A percentile compares a stretch with the other conserved stretches of the same genome.
Evolutionary conservation across 2,113 vertebrate species (phyloP).

Genomic region (Hippocampus zosterae): DNA sequence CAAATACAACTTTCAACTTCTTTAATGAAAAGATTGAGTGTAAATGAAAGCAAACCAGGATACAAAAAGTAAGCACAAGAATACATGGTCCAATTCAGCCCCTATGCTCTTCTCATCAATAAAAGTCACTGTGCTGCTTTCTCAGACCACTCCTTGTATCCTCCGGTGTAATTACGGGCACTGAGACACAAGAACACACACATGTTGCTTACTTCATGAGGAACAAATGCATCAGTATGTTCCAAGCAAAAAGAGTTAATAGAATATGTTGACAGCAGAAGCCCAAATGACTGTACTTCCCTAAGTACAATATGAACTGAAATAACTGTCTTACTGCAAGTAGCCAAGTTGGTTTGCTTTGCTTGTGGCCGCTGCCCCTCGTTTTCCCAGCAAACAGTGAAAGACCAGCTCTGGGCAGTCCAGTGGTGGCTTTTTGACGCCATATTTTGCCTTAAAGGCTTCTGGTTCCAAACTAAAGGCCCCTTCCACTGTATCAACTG

Average conservation of each 20-base stretch:
- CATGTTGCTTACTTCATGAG: background rate
- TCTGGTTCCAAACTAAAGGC: constrained; percentile 68
- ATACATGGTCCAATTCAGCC: background rate
- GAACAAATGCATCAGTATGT: background rate
- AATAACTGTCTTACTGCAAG: constrained; percentile 54
- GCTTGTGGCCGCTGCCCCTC: constrained; percentile 66
- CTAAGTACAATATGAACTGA: background rate
- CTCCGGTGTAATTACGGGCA: constrained; percentile 74
- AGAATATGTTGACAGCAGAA: background rate
- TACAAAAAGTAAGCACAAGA: background rate
- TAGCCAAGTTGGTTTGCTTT: constrained; percentile 70
- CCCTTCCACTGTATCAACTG: constrained; percentile 68
- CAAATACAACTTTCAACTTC: constrained; percentile 7
- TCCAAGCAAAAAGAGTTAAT: background rate
- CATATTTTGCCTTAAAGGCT: constrained; percentile 68
- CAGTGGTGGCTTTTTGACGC: constrained; percentile 64
- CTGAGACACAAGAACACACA: constrained; percentile 54
- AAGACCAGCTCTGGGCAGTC: constrained; percentile 74
- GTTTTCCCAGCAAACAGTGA: constrained; percentile 74
- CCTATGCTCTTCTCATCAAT: background rate
- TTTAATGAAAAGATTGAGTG: constrained; percentile 5
- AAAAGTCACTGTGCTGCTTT: constrained; percentile 55
- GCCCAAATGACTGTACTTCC: background rate
- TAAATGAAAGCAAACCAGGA: background rate
- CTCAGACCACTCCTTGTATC: constrained; percentile 74